A percentile compares a stretch with the other conserved stretches of the same genome.
Conservation (phyloP, 1,140 invertebrate genomes). For the Colletes latitarsis region DNA sequence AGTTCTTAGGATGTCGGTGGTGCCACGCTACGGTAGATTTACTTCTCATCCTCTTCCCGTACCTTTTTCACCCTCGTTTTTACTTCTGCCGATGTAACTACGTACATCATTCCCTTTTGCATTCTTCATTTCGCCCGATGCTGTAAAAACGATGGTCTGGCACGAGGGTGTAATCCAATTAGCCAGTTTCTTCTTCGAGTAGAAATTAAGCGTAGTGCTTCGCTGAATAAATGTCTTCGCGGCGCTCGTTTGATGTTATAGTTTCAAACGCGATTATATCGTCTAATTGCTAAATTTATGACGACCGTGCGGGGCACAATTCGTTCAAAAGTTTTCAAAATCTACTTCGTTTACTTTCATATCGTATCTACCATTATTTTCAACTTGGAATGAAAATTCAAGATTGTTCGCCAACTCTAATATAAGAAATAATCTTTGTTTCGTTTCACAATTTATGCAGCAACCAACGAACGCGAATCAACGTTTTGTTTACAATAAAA, state of each 20-base stretch:
- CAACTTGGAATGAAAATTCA: no score
- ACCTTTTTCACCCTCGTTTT: constrained; percentile 60
- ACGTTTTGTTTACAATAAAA: no score
- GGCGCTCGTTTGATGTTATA: constrained; percentile 25
- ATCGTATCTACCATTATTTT: background rate
- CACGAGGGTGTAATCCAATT: constrained; percentile 59
- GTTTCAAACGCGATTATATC: constrained; percentile 22
- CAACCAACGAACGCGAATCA: no score
- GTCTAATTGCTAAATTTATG: constrained; percentile 37
- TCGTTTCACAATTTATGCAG: no score
- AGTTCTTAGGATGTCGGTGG: constrained; percentile 55
- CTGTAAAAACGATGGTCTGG: constrained; percentile 50
- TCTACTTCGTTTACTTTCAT: background rate
- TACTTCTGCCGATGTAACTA: constrained; percentile 51
- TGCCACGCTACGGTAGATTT: constrained; percentile 70
- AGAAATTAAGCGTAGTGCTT: constrained; percentile 52
- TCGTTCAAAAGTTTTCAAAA: background rate
- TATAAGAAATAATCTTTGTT: no score
- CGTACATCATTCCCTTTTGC: constrained; percentile 61
- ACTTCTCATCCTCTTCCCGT: constrained; percentile 47
- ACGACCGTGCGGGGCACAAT: background rate
- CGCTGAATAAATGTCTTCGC: constrained; percentile 35
- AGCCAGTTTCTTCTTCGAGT: constrained; percentile 61
- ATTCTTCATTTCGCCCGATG: constrained; percentile 57
- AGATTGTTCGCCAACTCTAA: no score